Percentiles rank a stretch among this genome's conserved stretches.
Conservation (phyloP, 2,797 vertebrate species). For the Hippoglossus hippoglossus region DNA sequence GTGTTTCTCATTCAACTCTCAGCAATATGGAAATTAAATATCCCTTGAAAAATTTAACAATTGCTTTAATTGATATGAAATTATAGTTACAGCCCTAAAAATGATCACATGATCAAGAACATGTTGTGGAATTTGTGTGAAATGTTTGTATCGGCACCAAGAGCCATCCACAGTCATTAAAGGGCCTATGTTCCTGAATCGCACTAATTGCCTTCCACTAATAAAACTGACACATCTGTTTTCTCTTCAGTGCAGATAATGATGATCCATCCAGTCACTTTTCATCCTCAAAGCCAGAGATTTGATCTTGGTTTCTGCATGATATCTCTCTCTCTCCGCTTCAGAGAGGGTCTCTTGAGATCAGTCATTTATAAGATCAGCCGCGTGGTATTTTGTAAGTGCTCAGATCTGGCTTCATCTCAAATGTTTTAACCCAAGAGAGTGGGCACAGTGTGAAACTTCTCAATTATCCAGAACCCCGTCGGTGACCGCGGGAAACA, state of each 20-base stretch:
- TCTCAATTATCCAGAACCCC: slow-evolving; percentile 66
- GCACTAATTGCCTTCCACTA: background rate
- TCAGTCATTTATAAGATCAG: slow-evolving; percentile 57
- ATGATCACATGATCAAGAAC: background rate
- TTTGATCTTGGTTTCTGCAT: slow-evolving; percentile 26
- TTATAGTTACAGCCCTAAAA: background rate
- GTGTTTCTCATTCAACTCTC: too few relatives aligned
- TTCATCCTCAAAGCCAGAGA: slow-evolving; percentile 18
- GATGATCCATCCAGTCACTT: slow-evolving; percentile 9
- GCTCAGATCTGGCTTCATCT: slow-evolving; percentile 60
- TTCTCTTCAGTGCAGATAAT: slow-evolving; percentile 4
- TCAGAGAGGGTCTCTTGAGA: slow-evolving; percentile 52
- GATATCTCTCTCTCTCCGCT: slow-evolving; percentile 31
- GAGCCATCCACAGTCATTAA: background rate
- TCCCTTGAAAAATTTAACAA: too few relatives aligned
- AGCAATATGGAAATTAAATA: too few relatives aligned
- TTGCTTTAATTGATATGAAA: background rate
- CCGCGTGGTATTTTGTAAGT: slow-evolving; percentile 45
- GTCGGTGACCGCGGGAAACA: slow-evolving; percentile 46
- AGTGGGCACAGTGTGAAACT: slow-evolving; percentile 64
- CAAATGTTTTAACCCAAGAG: slow-evolving; percentile 56
- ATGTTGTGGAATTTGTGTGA: too few relatives aligned
- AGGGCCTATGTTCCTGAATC: background rate
- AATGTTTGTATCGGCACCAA: background rate
- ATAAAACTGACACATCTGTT: background rate